Evolutionary conservation across 2,888 invertebrate species (phyloP).

Genomic region (Abrostola tripartita): DNA sequence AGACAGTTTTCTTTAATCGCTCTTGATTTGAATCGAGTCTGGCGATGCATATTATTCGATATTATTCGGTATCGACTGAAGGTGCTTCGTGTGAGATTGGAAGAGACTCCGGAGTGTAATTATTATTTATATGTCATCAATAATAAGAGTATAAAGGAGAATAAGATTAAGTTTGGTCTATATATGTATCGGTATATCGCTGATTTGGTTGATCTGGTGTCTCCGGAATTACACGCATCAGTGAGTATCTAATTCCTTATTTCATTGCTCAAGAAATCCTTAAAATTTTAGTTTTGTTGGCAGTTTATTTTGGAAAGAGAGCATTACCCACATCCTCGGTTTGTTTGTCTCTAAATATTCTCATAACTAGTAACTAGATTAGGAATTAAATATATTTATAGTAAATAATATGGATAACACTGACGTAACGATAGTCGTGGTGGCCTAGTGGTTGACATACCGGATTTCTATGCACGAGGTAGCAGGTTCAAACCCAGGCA

Average conservation of each 20-base stretch:
- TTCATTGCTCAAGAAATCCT: too few relatives aligned
- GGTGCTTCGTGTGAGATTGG: conserved; percentile 69
- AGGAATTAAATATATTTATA: too few relatives aligned
- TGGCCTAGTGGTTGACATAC: too few relatives aligned
- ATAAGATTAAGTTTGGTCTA: conserved; percentile 72
- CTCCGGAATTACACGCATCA: conserved; percentile 76
- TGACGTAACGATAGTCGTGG: too few relatives aligned
- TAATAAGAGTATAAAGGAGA: conserved; percentile 70
- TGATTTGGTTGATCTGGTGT: conserved; percentile 72
- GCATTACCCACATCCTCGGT: too few relatives aligned
- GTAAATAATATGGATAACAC: too few relatives aligned
- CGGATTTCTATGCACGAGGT: too few relatives aligned
- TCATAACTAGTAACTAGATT: too few relatives aligned
- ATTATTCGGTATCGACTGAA: conserved; percentile 73
- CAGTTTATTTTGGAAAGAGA: too few relatives aligned
- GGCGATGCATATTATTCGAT: conserved; percentile 77
- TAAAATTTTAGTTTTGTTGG: too few relatives aligned
- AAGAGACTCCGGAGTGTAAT: conserved; percentile 68
- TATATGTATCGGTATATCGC: conserved; percentile 73
- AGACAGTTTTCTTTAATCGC: conserved; percentile 71
- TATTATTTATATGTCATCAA: conserved; percentile 75
- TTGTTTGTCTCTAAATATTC: too few relatives aligned
- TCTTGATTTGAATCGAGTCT: conserved; percentile 77
- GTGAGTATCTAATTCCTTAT: conserved; percentile 60
- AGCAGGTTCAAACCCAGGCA: too few relatives aligned